Percentiles rank a stretch among this genome's conserved stretches.
Conservation (phyloP, 2,888 invertebrate species). For the Lottia gigantea region DNA sequence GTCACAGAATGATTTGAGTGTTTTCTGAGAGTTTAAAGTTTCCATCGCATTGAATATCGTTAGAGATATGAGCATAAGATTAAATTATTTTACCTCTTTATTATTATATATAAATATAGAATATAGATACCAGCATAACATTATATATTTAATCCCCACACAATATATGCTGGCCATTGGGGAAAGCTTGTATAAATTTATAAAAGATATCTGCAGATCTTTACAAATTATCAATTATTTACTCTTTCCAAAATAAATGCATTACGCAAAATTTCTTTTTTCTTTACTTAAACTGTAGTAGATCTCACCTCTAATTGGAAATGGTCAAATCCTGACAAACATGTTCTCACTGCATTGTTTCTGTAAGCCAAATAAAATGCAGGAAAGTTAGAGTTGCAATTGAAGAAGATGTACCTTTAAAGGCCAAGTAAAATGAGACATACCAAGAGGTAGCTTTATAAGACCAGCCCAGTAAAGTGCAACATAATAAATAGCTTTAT, state of each 20-base stretch:
- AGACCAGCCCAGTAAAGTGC: too few relatives aligned
- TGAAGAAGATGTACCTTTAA: too few relatives aligned
- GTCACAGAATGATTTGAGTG: conserved; percentile 7
- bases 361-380: too few relatives aligned
- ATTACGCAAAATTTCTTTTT: conserved; percentile 18
- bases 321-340: too few relatives aligned
- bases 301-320: too few relatives aligned
- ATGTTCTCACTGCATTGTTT: too few relatives aligned
- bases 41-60: conserved; percentile 9
- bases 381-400: too few relatives aligned
- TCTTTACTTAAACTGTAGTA: not conserved
- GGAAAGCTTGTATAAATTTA: conserved; percentile 10
- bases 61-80: conserved; percentile 9
- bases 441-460: too few relatives aligned
- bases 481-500: too few relatives aligned
- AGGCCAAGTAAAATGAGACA: too few relatives aligned
- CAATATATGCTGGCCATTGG: conserved; percentile 7
- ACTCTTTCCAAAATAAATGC: conserved; percentile 25
- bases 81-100: conserved; percentile 9
- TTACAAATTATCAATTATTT: conserved; percentile 22
- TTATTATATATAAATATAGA: conserved; percentile 10
- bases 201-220: conserved; percentile 19
- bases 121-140: conserved; percentile 7
- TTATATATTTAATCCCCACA: not conserved
- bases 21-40: conserved; percentile 4